A percentile compares a stretch with the other conserved stretches of the same genome.
Evolutionary conservation across 1,140 invertebrate species (phyloP).

Genomic region (Chironomus tepperi): DNA sequence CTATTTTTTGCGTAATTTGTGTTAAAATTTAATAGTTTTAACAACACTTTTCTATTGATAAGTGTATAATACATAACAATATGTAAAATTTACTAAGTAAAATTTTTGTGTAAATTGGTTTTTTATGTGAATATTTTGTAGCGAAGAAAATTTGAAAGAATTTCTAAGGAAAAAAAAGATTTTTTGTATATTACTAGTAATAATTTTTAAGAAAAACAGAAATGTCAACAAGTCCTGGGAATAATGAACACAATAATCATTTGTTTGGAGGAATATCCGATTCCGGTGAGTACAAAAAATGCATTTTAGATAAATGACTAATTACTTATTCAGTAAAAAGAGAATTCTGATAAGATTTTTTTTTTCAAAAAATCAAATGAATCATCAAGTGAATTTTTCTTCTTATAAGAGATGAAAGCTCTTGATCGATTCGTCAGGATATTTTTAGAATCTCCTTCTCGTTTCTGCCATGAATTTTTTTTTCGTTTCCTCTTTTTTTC

Average conservation of each 20-base stretch:
- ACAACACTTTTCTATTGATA: not conserved
- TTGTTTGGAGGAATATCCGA: not conserved
- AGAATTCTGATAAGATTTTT: not conserved
- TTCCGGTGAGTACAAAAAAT: not conserved
- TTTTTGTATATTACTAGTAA: not conserved
- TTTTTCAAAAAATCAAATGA: not conserved
- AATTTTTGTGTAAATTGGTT: not conserved
- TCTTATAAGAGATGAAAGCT: not conserved
- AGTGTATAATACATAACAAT: not conserved
- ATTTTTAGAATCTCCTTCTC: not conserved
- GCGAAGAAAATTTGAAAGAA: not conserved
- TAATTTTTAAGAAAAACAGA: not conserved
- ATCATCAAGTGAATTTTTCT: constrained; percentile 14
- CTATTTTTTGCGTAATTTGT: not conserved
- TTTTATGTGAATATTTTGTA: not conserved
- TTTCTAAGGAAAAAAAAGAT: not conserved
- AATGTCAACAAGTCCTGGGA: not conserved
- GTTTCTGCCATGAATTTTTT: not conserved
- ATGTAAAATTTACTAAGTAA: constrained; percentile 5
- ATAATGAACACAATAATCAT: not conserved
- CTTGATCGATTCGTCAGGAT: not conserved
- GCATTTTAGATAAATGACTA: not conserved
- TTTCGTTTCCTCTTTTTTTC: not conserved
- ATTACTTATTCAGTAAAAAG: not conserved
- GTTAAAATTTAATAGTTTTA: not conserved